These are phyloP conservation scores for Pygmarrhopalites habei DNA, from an alignment of 1,140 invertebrate species.

Conservation along the genomic window DNA sequence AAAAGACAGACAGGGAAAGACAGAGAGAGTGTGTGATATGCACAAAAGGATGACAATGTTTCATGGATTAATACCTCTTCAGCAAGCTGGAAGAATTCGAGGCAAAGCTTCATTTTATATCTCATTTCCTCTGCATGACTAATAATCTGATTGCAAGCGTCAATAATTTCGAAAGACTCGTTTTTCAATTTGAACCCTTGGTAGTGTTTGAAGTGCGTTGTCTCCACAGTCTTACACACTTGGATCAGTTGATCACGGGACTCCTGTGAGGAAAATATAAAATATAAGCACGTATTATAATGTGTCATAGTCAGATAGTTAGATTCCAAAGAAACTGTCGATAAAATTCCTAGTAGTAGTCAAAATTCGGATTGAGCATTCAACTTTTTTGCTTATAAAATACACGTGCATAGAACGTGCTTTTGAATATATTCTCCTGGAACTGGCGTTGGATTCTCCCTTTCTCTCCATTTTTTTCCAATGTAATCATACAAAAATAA, in stretches of 20 bases:
- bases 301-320: too few relatives aligned
- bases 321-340: too few relatives aligned
- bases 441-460: too few relatives aligned
- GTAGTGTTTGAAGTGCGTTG: slow-evolving; percentile 10
- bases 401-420: too few relatives aligned
- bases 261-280: too few relatives aligned
- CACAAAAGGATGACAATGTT: background rate
- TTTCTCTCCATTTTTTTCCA: too few relatives aligned
- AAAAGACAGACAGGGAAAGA: background rate
- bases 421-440: too few relatives aligned
- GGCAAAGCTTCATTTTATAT: slow-evolving; percentile 1
- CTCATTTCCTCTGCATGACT: slow-evolving; percentile 7
- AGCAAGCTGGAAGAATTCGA: slow-evolving; percentile 25
- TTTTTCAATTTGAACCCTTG: slow-evolving; percentile 15
- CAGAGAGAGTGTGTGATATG: background rate
- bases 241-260: slow-evolving; percentile 21
- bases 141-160: slow-evolving; percentile 2
- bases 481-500: too few relatives aligned
- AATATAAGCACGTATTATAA: too few relatives aligned
- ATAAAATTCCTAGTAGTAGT: too few relatives aligned
- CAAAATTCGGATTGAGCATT: too few relatives aligned
- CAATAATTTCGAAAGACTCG: slow-evolving; percentile 16
- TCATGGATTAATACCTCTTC: slow-evolving; percentile 22
- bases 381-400: too few relatives aligned
- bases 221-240: slow-evolving; percentile 14